These are phyloP conservation scores for Proterorhinus semilunaris DNA, from an alignment of 2,113 vertebrate genomes.

Conservation along the genomic window DNA sequence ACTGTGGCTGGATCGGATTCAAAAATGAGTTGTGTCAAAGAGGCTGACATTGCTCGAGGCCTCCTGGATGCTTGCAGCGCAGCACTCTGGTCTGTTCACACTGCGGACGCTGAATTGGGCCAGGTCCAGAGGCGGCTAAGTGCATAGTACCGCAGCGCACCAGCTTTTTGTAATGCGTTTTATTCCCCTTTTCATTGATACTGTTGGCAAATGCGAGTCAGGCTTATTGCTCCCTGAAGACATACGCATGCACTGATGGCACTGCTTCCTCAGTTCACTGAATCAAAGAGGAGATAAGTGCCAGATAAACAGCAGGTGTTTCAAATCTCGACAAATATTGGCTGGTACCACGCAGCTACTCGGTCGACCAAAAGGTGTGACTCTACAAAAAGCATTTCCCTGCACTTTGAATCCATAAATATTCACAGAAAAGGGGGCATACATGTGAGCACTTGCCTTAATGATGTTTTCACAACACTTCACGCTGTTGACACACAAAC, in stretches of 20 bases:
- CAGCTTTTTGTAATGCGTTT: constrained; percentile 50
- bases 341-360: background rate
- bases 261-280: constrained; percentile 35
- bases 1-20: constrained; percentile 52
- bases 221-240: constrained; percentile 61
- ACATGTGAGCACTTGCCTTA: constrained; percentile 6
- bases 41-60: constrained; percentile 28
- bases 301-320: constrained; percentile 16
- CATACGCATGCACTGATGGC: constrained; percentile 22
- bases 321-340: constrained; percentile 2
- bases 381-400: constrained; percentile 2
- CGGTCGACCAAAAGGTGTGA: constrained; percentile 1
- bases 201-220: constrained; percentile 56
- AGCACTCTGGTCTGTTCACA: constrained; percentile 10
- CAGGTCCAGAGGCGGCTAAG: constrained; percentile 66
- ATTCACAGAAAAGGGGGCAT: background rate
- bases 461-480: constrained; percentile 16
- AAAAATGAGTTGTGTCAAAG: constrained; percentile 52
- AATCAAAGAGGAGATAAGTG: constrained; percentile 29
- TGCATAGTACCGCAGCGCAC: constrained; percentile 67
- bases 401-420: constrained; percentile 1
- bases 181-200: constrained; percentile 60
- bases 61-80: constrained; percentile 24
- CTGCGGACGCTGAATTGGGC: constrained; percentile 60
- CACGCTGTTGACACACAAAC: constrained; percentile 29